Base-by-base conservation (phyloP, 2,888 invertebrate genomes). In the Dione vanillae region DNA sequence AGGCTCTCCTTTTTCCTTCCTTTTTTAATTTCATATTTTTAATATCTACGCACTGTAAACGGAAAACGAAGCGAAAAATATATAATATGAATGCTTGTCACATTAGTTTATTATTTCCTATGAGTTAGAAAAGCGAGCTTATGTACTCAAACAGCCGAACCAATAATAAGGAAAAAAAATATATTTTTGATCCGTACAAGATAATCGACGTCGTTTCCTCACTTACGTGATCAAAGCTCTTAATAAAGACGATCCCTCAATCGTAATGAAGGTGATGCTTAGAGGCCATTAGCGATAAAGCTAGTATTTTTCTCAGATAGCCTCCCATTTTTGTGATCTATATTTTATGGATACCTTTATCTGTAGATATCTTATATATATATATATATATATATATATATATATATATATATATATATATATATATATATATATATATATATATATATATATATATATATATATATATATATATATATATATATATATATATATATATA, bases 211-310 rank as follows among this genome's bases (percentile, higher is more conserved):
- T 67, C 74, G 45, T 69, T 69, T 67, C 40, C 66, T 41, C 47
- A 41, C 69, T 58, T 58, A 71, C 71, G 69, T 69, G 74, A 71
- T 71, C 69, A 67, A 69, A 65, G 58, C 69, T 20, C 62, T 52
- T 65, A 68, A 70, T 70, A 70, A 69, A 70, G 62, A 49, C 67
- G 72, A 67, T 65, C 65, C 41, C 67, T 74, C 67, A 70, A 72
- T 72, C 67, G 62, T 68, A 72, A 72, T 64, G 69, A 71, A 74
- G 71, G 64, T 67, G 71, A 69, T 69, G 69, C 67, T 61, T 64
- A 54, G 51, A 51, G 65, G 45, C 72, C 70, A 72, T 74, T 72
- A 72, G 61, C 56, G 72, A 70, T 72, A 68, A 72, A 68, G 65
- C 70, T 65, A 49, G 61, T 61, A 51, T 72, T 72, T 67, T 72